These are phyloP conservation scores for Paracentrotus lividus DNA, from an alignment of 53 echinoderm and acorn worm genomes.

Conservation along the genomic window DNA sequence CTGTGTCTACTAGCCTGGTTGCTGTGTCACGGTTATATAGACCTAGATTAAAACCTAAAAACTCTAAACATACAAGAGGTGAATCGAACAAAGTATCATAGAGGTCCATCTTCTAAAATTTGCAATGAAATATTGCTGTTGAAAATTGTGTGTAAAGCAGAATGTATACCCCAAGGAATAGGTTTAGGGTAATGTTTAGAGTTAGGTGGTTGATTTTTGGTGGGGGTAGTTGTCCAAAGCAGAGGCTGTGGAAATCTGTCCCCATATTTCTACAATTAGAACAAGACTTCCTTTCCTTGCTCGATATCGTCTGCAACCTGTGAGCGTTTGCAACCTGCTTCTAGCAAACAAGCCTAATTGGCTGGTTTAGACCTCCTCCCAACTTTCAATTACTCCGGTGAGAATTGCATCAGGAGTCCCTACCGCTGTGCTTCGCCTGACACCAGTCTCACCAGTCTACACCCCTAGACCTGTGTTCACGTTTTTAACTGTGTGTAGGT, in stretches of 20 bases:
- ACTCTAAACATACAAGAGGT: not conserved
- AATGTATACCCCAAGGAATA: no score
- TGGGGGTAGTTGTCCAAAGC: no score
- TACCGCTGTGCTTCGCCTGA: not conserved
- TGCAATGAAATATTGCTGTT: no score
- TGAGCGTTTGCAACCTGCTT: not conserved
- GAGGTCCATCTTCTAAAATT: not conserved
- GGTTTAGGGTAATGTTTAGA: no score
- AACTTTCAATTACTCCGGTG: constrained; percentile 52
- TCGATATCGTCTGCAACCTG: not conserved
- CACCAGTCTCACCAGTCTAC: constrained; percentile 1
- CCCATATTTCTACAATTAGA: not conserved
- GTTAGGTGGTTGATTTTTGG: no score
- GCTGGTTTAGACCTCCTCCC: constrained; percentile 56
- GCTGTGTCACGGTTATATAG: not conserved
- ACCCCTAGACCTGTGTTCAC: not conserved
- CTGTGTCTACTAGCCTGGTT: not conserved
- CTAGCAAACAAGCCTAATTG: constrained; percentile 54
- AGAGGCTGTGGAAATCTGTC: no score
- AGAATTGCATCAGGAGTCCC: constrained; percentile 55
- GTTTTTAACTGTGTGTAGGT: not conserved
- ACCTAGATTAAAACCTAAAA: not conserved
- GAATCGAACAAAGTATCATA: not conserved
- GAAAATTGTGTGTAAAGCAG: no score
- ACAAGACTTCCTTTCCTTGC: not conserved